Base-by-base conservation (phyloP, 2,888 invertebrate genomes). In the Therioaphis trifolii region DNA sequence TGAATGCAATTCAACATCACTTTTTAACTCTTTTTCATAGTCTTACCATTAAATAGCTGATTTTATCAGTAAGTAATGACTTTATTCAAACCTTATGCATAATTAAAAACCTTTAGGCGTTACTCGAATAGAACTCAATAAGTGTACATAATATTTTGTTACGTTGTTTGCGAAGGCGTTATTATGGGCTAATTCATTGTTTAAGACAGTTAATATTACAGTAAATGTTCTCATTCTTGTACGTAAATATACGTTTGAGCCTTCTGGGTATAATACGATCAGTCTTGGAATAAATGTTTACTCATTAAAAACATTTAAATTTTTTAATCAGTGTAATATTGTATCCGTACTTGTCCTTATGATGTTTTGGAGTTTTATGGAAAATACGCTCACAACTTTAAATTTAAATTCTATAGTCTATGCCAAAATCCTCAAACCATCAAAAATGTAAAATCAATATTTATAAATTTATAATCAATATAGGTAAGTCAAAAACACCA, bases 161-260 rank as follows among this genome's bases (percentile, higher is more conserved):
- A 68, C 21, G n/a, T 55, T 21, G 55, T 55, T 55, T 55, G 55
- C 21, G 55, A 55, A 55, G 55, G 55, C 55, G 55, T 55, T 55
- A 11, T 21, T 55, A 21, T 9, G 4, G 21, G 21, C 21, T 55
- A 21, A 55, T 55, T 55, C 11, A 55, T 55, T 7, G n/a, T 55
- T 55, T 5, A 21, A 21, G 55, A n/a, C 55, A 21, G 21, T 55
- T 21, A 55, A 21, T 55, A 5, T 18, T 52, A 18, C n/a, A 9
- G 55, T 21, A 55, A 18, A 52, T 55, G 4, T 35, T 35, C 35
- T 35, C 7, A 35, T 5, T 35, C 35, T 35, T 35, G 7, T 35
- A 35, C 4, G 7, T 35, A 35, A 7, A 35, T n/a, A 35, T 35
- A 35, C 35, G 7, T 35, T 5, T 35, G 2, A 21, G 55, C 55